These are phyloP conservation scores for Cerceris ruficornis DNA, from an alignment of 2,888 invertebrate species.

Conservation along the genomic window DNA sequence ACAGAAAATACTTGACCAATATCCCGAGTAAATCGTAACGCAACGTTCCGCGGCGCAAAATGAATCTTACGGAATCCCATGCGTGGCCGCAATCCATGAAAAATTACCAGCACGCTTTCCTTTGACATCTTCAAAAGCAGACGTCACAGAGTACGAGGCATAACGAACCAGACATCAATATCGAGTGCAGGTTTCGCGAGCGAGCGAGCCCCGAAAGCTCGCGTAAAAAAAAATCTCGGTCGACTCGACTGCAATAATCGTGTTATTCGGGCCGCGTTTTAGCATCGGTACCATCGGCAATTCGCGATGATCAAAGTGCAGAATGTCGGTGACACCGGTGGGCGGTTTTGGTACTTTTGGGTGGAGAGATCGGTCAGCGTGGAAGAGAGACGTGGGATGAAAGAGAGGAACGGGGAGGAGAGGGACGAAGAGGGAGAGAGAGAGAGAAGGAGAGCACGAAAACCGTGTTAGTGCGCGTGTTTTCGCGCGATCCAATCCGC, in stretches of 20 bases:
- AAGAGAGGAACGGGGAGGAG: conserved; percentile 23
- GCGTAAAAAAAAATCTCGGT: conserved; percentile 4
- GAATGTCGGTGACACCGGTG: conserved; percentile 56
- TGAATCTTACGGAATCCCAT: not conserved
- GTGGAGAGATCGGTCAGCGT: not conserved
- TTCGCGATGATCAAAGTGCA: conserved; percentile 60
- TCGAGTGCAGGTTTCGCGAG: not conserved
- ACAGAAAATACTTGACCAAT: not conserved
- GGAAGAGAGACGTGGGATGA: conserved; percentile 10
- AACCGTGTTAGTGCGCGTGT: conserved; percentile 71
- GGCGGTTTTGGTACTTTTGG: conserved; percentile 39
- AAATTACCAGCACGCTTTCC: not conserved
- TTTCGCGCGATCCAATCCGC: conserved; percentile 76
- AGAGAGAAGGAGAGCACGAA: conserved; percentile 49
- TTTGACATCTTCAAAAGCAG: not conserved
- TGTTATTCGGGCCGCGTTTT: conserved; percentile 47
- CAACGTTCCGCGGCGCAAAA: too few relatives aligned
- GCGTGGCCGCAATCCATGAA: not conserved
- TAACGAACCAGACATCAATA: not conserved
- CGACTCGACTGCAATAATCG: conserved; percentile 41
- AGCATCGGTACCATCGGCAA: conserved; percentile 56
- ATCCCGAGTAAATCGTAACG: not conserved
- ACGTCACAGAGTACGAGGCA: not conserved
- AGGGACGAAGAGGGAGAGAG: conserved; percentile 61
- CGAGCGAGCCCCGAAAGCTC: conserved; percentile 1